Evolutionary conservation across 2,888 invertebrate genomes (phyloP).

Genomic region (Limulus polyphemus): DNA sequence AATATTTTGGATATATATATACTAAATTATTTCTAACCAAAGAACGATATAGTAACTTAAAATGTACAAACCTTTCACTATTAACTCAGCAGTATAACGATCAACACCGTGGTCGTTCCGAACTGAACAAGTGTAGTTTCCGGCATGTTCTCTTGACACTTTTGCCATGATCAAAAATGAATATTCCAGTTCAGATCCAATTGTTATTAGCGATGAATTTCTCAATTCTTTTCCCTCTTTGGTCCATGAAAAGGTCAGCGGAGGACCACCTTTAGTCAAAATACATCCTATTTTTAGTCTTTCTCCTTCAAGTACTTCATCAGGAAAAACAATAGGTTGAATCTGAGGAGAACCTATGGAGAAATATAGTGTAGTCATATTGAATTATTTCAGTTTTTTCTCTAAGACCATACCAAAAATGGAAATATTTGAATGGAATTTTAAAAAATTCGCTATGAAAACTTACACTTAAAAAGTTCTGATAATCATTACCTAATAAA

Average conservation of each 20-base stretch:
- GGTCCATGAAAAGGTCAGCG: constrained; percentile 15
- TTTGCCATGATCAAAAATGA: constrained; percentile 13
- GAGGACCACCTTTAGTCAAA: constrained; percentile 8
- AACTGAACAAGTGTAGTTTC: constrained; percentile 23
- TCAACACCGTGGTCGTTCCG: constrained; percentile 16
- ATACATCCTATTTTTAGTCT: constrained; percentile 11
- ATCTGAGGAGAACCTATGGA: constrained; percentile 14
- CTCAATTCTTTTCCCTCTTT: constrained; percentile 5
- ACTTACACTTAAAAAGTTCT: no score
- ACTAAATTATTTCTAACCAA: no score
- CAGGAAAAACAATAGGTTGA: constrained; percentile 8
- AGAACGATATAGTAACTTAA: not conserved
- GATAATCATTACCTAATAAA: no score
- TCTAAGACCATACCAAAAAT: no score
- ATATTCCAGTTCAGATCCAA: constrained; percentile 4
- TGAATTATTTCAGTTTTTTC: no score
- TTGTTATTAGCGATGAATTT: constrained; percentile 2
- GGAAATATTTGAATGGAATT: no score
- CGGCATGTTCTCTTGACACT: constrained; percentile 9
- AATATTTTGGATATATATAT: no score
- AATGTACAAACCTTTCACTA: constrained; percentile 15
- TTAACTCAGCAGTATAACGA: constrained; percentile 4
- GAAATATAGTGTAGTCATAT: not conserved
- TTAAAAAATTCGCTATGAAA: no score
- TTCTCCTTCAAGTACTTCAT: constrained; percentile 7